phyloP scores from a whole-genome alignment of 2,113 vertebrate species.

The Strigops habroptila region DNA sequence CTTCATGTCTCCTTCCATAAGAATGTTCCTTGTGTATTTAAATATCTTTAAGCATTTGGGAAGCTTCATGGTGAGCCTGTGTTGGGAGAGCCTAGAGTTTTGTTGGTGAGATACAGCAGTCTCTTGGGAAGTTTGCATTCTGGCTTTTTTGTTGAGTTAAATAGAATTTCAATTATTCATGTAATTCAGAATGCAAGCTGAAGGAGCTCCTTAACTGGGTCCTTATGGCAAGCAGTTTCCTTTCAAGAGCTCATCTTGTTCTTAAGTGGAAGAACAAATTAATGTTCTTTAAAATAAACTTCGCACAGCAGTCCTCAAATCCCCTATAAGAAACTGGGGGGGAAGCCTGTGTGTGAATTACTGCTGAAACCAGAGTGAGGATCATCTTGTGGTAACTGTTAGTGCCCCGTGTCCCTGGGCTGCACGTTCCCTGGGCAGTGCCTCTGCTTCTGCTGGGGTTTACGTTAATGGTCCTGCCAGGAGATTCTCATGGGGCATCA shows the following conservation, averaged over 20 bases:
- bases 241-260: constrained; percentile 53
- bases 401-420: fast-evolving
- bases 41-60: background rate
- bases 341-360: background rate
- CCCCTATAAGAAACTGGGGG: background rate
- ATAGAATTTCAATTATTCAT: constrained; percentile 45
- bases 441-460: background rate
- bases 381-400: fast-evolving
- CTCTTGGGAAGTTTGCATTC: background rate
- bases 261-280: constrained; percentile 51
- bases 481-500: background rate
- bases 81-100: background rate
- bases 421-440: background rate
- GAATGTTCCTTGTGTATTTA: background rate
- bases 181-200: constrained; percentile 39
- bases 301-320: background rate
- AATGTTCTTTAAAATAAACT: constrained; percentile 46
- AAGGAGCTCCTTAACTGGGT: constrained; percentile 45
- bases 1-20: background rate
- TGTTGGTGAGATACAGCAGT: background rate
- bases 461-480: background rate
- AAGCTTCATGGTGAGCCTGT: background rate
- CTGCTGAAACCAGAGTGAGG: background rate
- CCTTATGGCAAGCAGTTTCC: constrained; percentile 26
- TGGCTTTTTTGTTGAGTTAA: background rate